Evolutionary conservation across 2,113 vertebrate species (phyloP).

Genomic region (Vulpes lagopus): DNA sequence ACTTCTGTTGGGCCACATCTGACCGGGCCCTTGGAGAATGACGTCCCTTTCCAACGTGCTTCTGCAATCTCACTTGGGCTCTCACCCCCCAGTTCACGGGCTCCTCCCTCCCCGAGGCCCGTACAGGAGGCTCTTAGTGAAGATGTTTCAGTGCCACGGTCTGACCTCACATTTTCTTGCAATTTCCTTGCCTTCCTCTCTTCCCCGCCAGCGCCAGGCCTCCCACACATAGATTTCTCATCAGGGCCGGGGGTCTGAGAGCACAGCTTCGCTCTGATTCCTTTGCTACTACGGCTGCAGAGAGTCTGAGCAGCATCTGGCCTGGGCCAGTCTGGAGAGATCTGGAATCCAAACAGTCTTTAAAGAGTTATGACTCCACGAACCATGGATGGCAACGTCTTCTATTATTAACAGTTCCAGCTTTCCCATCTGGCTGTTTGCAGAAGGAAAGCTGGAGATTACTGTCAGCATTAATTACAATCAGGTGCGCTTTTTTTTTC

Average conservation of each 20-base stretch:
- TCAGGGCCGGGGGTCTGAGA: neutral
- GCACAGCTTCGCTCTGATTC: slow-evolving; percentile 52
- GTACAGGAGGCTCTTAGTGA: neutral
- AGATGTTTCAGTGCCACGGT: neutral
- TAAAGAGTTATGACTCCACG: slow-evolving; percentile 83
- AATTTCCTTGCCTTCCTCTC: neutral
- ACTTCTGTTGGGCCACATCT: neutral
- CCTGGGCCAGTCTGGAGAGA: slow-evolving; percentile 78
- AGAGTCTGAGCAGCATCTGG: slow-evolving; percentile 78
- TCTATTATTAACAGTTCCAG: slow-evolving; percentile 86
- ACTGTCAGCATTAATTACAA: slow-evolving; percentile 89
- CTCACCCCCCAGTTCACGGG: neutral
- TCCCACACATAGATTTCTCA: neutral
- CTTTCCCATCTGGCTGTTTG: slow-evolving; percentile 89
- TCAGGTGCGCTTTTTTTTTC: slow-evolving; percentile 82
- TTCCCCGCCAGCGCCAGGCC: neutral
- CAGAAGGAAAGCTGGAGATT: slow-evolving; percentile 85
- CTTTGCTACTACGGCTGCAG: slow-evolving; percentile 56
- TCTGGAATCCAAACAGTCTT: slow-evolving; percentile 86
- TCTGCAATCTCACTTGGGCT: neutral
- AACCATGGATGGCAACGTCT: slow-evolving; percentile 84
- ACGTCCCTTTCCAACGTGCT: neutral
- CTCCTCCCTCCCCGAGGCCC: neutral
- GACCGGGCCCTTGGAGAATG: neutral
- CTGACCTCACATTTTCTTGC: neutral